phyloP scores from a whole-genome alignment of 2,888 invertebrate species.

The Taphrorychus bicolor region DNA sequence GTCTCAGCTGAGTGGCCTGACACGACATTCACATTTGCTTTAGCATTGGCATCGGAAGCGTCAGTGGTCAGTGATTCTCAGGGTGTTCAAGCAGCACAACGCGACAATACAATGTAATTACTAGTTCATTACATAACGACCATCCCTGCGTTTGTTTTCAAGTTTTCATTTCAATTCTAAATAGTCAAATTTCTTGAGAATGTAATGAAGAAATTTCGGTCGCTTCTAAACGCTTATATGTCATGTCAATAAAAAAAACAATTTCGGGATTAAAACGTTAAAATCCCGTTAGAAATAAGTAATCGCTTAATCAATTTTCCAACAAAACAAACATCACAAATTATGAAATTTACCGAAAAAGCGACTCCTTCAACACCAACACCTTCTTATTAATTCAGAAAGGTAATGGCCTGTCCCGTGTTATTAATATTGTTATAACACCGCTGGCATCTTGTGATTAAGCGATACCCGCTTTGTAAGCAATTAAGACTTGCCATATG shows the following conservation, averaged over 20 bases:
- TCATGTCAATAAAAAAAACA: not conserved
- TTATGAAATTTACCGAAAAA: not conserved
- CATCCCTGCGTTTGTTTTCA: not conserved
- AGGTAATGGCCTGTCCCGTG: constrained; percentile 8
- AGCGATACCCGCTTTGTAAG: constrained; percentile 27
- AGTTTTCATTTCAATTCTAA: too few species aligned
- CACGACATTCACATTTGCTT: constrained; percentile 33
- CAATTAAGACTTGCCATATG: constrained; percentile 34
- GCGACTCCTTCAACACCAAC: not conserved
- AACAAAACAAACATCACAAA: not conserved
- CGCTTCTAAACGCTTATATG: too few species aligned
- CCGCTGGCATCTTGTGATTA: constrained; percentile 10
- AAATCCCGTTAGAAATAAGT: not conserved
- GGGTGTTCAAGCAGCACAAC: constrained; percentile 11
- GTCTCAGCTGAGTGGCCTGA: constrained; percentile 19
- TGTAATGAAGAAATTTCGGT: too few species aligned
- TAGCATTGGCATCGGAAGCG: constrained; percentile 20
- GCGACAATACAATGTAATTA: constrained; percentile 32
- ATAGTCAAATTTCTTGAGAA: too few species aligned
- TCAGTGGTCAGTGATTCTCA: constrained; percentile 14
- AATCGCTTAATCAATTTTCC: not conserved
- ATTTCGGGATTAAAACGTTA: not conserved
- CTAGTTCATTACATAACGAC: not conserved
- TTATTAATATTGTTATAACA: constrained; percentile 11
- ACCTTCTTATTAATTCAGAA: not conserved